A percentile compares a stretch with the other conserved stretches of the same genome.
Conservation (phyloP, 2,113 vertebrate species). For the Picathartes gymnocephalus region DNA sequence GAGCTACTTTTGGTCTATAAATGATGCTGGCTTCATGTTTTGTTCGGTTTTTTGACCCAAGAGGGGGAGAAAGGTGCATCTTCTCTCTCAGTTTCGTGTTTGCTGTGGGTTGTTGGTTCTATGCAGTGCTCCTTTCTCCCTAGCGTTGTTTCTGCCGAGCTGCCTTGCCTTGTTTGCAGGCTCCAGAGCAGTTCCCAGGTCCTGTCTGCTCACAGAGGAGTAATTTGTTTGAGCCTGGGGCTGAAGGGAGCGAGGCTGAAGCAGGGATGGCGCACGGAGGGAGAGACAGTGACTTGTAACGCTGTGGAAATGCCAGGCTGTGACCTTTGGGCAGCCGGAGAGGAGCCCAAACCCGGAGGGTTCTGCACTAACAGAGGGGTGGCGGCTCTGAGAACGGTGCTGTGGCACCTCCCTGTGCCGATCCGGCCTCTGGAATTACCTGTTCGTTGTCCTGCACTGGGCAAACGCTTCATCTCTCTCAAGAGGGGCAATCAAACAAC, state of each 20-base stretch:
- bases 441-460: background rate
- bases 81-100: background rate
- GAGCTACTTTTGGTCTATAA: background rate
- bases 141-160: background rate
- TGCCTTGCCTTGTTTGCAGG: background rate
- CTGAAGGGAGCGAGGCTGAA: background rate
- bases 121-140: background rate
- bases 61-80: fast-evolving
- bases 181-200: background rate
- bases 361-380: background rate
- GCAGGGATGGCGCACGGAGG: background rate
- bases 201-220: background rate
- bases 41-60: background rate
- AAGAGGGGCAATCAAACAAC: background rate
- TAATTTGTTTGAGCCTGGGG: background rate
- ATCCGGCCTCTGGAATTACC: no score
- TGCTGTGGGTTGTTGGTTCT: background rate
- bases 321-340: background rate
- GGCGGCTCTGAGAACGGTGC: no score
- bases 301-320: background rate
- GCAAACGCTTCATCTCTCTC: background rate
- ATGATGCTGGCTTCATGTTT: background rate
- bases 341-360: no score
- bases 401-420: no score
- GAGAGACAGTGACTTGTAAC: background rate